Percentiles rank a stretch among this genome's conserved stretches.
Evolutionary conservation across 2,797 vertebrate genomes (phyloP).

Genomic region (Gymnoscopelus braueri): DNA sequence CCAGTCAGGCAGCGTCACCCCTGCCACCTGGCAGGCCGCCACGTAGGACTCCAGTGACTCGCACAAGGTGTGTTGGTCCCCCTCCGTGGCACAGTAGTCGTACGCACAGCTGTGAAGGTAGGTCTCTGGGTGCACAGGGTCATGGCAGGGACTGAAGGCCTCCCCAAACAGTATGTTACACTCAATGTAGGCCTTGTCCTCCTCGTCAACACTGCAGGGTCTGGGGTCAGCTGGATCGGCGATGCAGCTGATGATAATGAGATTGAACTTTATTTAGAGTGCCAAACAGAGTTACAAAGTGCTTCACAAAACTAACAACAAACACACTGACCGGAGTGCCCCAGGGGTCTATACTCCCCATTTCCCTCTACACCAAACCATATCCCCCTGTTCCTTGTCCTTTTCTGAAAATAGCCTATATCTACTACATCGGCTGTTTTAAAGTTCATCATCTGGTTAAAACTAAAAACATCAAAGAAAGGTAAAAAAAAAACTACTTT

Average conservation of each 20-base stretch:
- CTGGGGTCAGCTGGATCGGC: conserved; percentile 58
- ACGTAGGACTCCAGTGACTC: conserved; percentile 82
- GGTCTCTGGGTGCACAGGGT: conserved; percentile 74
- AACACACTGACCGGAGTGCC: no score
- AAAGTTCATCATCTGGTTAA: no score
- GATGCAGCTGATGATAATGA: conserved; percentile 64
- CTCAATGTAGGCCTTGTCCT: conserved; percentile 60
- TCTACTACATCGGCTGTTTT: no score
- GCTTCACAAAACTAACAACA: not conserved
- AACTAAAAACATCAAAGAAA: no score
- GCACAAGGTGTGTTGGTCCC: conserved; percentile 75
- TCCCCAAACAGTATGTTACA: conserved; percentile 69
- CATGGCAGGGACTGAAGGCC: conserved; percentile 81
- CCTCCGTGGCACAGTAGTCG: conserved; percentile 82
- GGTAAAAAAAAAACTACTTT: no score
- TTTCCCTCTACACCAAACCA: no score
- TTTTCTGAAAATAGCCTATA: no score
- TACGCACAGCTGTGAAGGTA: conserved; percentile 83
- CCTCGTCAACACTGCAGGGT: conserved; percentile 60
- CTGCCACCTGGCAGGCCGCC: conserved; percentile 78
- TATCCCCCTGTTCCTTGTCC: no score
- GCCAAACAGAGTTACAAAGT: no score
- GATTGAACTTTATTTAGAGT: no score
- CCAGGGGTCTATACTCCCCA: no score
- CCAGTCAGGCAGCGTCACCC: conserved; percentile 80